Conservation (phyloP, 2,113 vertebrate genomes). For the Lanius ludovicianus region DNA sequence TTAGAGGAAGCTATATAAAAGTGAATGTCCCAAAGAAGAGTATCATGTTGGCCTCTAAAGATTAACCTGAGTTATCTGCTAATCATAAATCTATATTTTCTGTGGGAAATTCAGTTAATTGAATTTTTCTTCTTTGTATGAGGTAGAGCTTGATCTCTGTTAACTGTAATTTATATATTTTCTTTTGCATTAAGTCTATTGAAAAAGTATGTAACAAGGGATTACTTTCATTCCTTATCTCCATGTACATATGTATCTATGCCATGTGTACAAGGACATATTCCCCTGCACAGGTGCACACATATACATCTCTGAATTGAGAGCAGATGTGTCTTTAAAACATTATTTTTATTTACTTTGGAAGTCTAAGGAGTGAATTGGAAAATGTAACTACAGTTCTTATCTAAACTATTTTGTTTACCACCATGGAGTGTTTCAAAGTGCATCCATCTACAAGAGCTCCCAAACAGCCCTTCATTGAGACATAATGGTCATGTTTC, state of each 20-base stretch:
- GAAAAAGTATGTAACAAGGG: not conserved
- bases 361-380: not conserved
- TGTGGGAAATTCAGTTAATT: not conserved
- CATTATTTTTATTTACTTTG: not conserved
- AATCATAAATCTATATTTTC: not conserved
- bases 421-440: not conserved
- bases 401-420: not conserved
- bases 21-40: not conserved
- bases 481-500: not conserved
- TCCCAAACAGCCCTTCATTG: not conserved
- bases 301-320: not conserved
- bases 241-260: not conserved
- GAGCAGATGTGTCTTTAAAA: not conserved
- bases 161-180: not conserved
- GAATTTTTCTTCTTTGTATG: rapidly evolving
- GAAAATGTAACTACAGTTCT: not conserved
- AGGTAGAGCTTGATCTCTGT: not conserved
- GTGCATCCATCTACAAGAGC: not conserved
- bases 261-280: not conserved
- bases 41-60: not conserved
- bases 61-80: not conserved
- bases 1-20: not conserved
- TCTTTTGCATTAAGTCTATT: not conserved
- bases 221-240: not conserved
- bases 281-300: not conserved